Evolutionary conservation across 2,888 invertebrate genomes (phyloP).

Genomic region (Thumatha senex): DNA sequence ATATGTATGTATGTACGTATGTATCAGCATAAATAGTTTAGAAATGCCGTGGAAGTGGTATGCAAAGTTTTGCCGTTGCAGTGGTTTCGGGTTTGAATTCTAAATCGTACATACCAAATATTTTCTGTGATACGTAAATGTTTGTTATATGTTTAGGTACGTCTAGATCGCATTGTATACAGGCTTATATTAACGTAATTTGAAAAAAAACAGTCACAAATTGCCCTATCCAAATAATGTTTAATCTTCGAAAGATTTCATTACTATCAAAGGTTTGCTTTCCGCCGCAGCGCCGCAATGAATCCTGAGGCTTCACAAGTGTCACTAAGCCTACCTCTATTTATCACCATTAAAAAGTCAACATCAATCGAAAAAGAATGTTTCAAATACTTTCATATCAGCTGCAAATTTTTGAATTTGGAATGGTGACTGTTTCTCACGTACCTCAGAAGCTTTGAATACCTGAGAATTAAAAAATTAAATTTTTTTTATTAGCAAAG

Average conservation of each 20-base stretch:
- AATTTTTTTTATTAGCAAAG: neutral
- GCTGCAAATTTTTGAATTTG: conserved; percentile 1
- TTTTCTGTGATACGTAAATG: too few species aligned
- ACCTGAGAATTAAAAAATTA: neutral
- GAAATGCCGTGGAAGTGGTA: too few species aligned
- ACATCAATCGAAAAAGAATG: conserved; percentile 16
- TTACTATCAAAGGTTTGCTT: conserved; percentile 21
- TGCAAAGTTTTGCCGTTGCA: too few species aligned
- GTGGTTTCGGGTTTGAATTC: too few species aligned
- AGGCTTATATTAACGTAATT: too few species aligned
- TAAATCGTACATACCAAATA: too few species aligned
- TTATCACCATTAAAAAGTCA: conserved; percentile 19
- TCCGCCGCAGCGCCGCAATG: conserved; percentile 37
- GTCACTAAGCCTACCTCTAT: conserved; percentile 19
- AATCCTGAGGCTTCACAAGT: conserved; percentile 35
- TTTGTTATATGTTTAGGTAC: too few species aligned
- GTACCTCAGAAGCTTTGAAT: neutral
- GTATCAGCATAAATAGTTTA: too few species aligned
- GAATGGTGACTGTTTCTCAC: conserved; percentile 1
- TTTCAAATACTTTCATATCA: conserved; percentile 13
- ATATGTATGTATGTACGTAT: too few species aligned
- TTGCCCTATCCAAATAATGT: conserved; percentile 24
- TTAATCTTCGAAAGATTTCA: conserved; percentile 7
- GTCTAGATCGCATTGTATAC: too few species aligned
- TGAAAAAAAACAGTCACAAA: too few species aligned